Evolutionary conservation across 2,888 invertebrate genomes (phyloP).

Genomic region (Yponomeuta cagnagella): DNA sequence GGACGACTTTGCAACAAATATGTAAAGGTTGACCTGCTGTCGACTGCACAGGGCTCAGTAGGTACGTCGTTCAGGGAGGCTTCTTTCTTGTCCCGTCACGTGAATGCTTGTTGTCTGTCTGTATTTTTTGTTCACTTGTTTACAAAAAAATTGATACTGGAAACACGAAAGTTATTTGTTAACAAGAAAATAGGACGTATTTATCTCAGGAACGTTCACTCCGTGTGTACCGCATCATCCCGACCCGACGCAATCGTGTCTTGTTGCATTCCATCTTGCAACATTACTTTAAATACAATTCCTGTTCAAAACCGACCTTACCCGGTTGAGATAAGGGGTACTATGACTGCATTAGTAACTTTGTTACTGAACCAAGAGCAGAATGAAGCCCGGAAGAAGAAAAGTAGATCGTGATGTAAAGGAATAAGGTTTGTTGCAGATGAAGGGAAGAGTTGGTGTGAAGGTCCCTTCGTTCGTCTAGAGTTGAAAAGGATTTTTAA

Average conservation of each 20-base stretch:
- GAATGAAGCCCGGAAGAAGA: neutral
- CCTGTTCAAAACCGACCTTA: neutral
- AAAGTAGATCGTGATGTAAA: neutral
- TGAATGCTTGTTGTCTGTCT: no score
- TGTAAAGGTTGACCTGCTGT: no score
- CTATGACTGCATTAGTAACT: neutral
- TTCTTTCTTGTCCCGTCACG: no score
- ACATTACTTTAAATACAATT: neutral
- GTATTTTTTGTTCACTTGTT: no score
- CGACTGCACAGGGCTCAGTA: no score
- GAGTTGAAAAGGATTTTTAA: neutral
- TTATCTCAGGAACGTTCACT: neutral
- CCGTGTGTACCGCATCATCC: neutral
- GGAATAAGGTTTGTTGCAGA: neutral
- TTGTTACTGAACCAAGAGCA: neutral
- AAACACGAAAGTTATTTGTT: no score
- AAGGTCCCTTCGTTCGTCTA: neutral
- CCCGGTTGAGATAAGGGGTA: neutral
- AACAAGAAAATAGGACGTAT: neutral
- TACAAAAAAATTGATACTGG: no score
- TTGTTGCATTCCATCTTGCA: constrained; percentile 1
- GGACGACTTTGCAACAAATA: no score
- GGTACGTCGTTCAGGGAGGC: no score
- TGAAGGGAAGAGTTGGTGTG: neutral
- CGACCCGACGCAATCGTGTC: neutral